Evolutionary conservation across 2,888 invertebrate species (phyloP), one percentile per base, ranked within the genome.

Genomic region (Embidobia sp.): DNA sequence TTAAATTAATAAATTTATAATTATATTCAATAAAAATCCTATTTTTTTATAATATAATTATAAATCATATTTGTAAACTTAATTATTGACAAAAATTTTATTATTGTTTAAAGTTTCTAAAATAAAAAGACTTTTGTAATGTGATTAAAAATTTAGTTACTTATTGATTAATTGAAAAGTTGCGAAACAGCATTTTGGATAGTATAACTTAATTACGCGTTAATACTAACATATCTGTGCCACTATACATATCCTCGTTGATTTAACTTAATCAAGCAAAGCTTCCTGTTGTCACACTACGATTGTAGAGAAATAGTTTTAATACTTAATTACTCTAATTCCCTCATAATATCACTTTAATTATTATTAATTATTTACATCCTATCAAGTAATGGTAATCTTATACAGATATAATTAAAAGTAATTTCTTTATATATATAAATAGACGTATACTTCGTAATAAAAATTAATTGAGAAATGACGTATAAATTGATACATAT

Each of bases 301-400:
- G 42, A 42, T 31, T 42, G 13, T 31, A 42, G 19, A 29, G 11
- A 42, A 42, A 42, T 11, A 29, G 11, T 18, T 57, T 42, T 2
- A 57, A 57, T 5, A 42, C 42, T 31, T 42, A 57, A 57, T 57
- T 57, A 42, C 10, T 11, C 57, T 29, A 57, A 55, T 40, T 55
- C 40, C 40, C 37, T 40, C 27, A 6, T 31, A 16, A 13, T 51
- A 35, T 51, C 16, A 18, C 29, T 15, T 48, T 3, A 29, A 49
- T 29, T n/a, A 27, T 46, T 46, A 27, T 27, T 8, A 40, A 13
- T 40, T 5, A 2, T 8, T 5, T 29, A 22, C 6, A 4, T 22
- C 6, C 22, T 4, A 22, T 6, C 22, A 22, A 4, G 22, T n/a
- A n/a, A n/a, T n/a, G n/a, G n/a, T n/a, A n/a, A n/a, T n/a, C n/a